phyloP scores from a whole-genome alignment of 1,140 invertebrate species.

The Dendroctonus valens region DNA sequence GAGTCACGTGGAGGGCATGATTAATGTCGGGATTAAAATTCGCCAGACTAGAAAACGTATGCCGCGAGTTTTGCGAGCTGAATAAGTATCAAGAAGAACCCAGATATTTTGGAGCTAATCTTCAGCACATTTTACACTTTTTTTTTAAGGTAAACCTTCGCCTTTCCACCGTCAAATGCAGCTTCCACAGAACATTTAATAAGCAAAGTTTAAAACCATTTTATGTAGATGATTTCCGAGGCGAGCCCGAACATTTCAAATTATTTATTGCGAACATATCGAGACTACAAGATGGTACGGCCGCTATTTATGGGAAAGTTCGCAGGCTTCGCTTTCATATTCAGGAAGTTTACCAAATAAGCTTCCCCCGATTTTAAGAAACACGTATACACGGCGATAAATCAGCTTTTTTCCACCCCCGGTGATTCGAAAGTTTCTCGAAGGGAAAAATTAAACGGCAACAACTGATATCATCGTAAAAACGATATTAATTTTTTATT shows the following conservation, averaged over 20 bases:
- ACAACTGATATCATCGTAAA: constrained; percentile 29
- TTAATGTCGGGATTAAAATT: no score
- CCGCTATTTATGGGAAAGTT: constrained; percentile 21
- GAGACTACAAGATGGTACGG: constrained; percentile 12
- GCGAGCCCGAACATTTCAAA: neutral
- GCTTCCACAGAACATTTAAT: no score
- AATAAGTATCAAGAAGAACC: no score
- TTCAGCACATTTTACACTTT: no score
- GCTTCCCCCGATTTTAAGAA: constrained; percentile 12
- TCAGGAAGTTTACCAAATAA: constrained; percentile 21
- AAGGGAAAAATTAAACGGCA: constrained; percentile 24
- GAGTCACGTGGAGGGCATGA: no score
- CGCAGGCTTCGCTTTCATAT: constrained; percentile 6
- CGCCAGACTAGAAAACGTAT: no score
- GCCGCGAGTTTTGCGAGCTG: no score
- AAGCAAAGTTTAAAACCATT: no score
- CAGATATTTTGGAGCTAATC: no score
- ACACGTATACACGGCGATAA: constrained; percentile 22
- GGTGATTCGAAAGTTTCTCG: neutral
- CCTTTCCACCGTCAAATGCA: no score
- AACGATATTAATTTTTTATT: constrained; percentile 32
- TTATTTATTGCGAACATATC: constrained; percentile 18
- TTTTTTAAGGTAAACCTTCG: no score
- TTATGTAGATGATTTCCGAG: no score
- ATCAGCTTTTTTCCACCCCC: constrained; percentile 24